Evolutionary conservation across 2,113 vertebrate genomes (phyloP), one percentile per base, ranked within the genome.

Genomic region (Regulus satrapa): DNA sequence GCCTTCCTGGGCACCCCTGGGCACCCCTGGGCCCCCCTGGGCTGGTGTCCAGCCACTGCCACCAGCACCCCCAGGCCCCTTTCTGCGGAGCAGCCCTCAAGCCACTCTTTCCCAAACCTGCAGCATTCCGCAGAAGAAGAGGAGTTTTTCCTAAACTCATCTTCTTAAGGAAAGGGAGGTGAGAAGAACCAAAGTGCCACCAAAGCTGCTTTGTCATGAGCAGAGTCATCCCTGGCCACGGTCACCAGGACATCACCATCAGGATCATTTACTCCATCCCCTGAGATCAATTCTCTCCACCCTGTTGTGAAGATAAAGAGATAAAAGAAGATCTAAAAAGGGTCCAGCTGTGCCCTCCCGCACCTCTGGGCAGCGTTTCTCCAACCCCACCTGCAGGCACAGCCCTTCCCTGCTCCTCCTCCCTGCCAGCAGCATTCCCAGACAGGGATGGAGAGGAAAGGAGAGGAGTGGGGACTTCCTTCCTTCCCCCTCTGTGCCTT

Each of bases 11-110:
- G 38, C 68, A 14, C 58, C n/a, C n/a, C n/a, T n/a, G n/a, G n/a
- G n/a, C n/a, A n/a, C n/a, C n/a, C n/a, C 40, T 45, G 66, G 66
- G 40, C 68, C 46, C 28, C 3, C 40, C 48, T 38, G 18, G 28
- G 58, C 18, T 64, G 9, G 0, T 55, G n/a, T 55, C 24, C 69
- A 55, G 34, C 12, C 2, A 1, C 48, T 54, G 68, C 0, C 18
- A 32, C 10, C 14, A 5, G 48, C 58, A 9, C 23, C 34, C 13
- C 3, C 49, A 64, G 49, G 24, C 2, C 41, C 29, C 6, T 74
- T 55, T 10, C 49, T 51, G 31, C 45, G 34, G 46, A 20, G 56
- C 69, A 66, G 51, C 19, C 66, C 52, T 41, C 25, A 29, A 34
- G n/a, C 7, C 48, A 14, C 41, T 73, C 58, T 26, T 45, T 55